Conservation (phyloP, 2,888 invertebrate genomes). For the Diaperis boleti region DNA sequence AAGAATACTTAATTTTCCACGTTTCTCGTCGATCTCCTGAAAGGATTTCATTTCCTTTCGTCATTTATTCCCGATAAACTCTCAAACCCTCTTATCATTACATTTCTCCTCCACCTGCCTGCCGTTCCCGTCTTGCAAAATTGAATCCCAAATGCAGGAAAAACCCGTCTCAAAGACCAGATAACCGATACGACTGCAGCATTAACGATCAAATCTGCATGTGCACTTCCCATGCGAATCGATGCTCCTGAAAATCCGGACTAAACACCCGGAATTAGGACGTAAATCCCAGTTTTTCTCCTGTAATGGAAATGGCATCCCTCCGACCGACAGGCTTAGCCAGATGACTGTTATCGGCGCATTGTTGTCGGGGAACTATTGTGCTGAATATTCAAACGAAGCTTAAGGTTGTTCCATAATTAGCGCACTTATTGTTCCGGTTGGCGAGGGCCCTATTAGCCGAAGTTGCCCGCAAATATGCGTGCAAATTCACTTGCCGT, state of each 20-base stretch:
- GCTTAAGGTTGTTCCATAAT: slow-evolving; percentile 40
- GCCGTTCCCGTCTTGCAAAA: slow-evolving; percentile 1
- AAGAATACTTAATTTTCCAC: not conserved
- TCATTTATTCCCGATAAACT: not conserved
- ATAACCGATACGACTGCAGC: slow-evolving; percentile 23
- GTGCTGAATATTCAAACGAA: slow-evolving; percentile 44
- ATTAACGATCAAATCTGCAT: slow-evolving; percentile 30
- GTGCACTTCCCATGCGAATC: not conserved
- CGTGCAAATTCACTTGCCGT: slow-evolving; percentile 38
- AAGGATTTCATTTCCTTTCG: not conserved
- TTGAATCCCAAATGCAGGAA: slow-evolving; percentile 12
- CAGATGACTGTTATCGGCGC: slow-evolving; percentile 45
- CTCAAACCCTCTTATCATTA: not conserved
- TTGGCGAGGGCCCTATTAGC: slow-evolving; percentile 40
- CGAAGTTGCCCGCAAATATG: slow-evolving; percentile 39
- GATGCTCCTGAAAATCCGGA: not conserved
- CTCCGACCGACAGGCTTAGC: slow-evolving; percentile 29
- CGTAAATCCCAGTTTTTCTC: slow-evolving; percentile 4
- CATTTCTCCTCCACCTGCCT: not conserved
- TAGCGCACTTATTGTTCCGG: slow-evolving; percentile 42
- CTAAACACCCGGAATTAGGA: slow-evolving; percentile 3
- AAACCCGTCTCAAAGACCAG: slow-evolving; percentile 8
- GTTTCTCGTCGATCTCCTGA: not conserved
- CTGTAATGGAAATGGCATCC: slow-evolving; percentile 21
- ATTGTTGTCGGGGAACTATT: slow-evolving; percentile 49